phyloP scores from a whole-genome alignment of 1,140 invertebrate species.

The Bilobella aurantiaca region DNA sequence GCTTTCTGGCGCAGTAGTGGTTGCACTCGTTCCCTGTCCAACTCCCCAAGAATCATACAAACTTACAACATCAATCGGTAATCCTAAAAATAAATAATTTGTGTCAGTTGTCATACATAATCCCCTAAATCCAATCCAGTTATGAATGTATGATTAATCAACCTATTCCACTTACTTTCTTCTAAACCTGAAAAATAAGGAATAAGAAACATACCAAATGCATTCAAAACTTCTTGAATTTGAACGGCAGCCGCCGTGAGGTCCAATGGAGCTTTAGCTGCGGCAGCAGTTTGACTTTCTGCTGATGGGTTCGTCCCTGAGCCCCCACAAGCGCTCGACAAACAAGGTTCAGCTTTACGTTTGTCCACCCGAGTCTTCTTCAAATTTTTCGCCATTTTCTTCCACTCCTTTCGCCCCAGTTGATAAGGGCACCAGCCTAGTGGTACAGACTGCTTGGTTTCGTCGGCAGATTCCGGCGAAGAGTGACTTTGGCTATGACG shows the following conservation, averaged over 20 bases:
- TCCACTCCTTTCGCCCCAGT: constrained; percentile 24
- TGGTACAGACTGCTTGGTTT: not conserved
- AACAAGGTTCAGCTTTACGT: constrained; percentile 21
- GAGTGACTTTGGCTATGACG: constrained; percentile 7
- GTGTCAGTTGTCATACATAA: too few relatives aligned
- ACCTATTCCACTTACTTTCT: too few relatives aligned
- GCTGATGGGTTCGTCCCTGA: not conserved
- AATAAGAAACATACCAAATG: constrained; percentile 22
- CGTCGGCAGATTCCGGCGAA: not conserved
- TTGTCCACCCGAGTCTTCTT: constrained; percentile 24
- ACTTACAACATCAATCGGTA: constrained; percentile 33
- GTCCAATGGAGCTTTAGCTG: constrained; percentile 16
- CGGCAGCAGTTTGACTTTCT: not conserved
- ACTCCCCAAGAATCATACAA: constrained; percentile 18
- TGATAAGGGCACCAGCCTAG: constrained; percentile 22
- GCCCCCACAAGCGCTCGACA: not conserved
- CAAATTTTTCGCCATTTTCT: constrained; percentile 26
- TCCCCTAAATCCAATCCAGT: too few relatives aligned
- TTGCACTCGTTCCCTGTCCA: not conserved
- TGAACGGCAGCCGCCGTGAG: constrained; percentile 24
- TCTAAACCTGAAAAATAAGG: too few relatives aligned
- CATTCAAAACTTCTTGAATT: constrained; percentile 32
- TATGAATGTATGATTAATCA: too few relatives aligned
- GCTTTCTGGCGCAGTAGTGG: not conserved
- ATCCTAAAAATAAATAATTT: constrained; percentile 18